A percentile compares a stretch with the other conserved stretches of the same genome.
Evolutionary conservation across 2,113 vertebrate genomes (phyloP).

Genomic region (Podarcis muralis): DNA sequence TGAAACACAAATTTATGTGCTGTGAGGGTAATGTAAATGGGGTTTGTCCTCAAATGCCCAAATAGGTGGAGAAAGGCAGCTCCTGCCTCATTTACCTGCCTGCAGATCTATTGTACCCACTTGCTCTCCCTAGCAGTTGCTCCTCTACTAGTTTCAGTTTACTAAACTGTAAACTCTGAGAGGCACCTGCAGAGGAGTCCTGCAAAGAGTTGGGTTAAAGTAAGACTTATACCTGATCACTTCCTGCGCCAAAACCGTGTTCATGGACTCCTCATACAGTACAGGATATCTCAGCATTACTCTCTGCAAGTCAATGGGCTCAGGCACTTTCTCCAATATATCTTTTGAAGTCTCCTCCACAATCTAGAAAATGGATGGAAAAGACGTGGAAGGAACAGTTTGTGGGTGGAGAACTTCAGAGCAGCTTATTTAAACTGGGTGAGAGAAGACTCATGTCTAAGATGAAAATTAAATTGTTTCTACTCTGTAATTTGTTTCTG

Average conservation of each 20-base stretch:
- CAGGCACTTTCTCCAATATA: slow-evolving; percentile 81
- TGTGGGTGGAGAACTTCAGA: neutral
- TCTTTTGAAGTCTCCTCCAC: slow-evolving; percentile 81
- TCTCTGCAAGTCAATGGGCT: slow-evolving; percentile 72
- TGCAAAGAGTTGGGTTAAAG: neutral
- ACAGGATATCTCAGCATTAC: slow-evolving; percentile 85
- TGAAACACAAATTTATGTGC: neutral
- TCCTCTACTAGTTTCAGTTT: neutral
- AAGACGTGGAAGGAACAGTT: neutral
- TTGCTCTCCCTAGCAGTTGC: neutral
- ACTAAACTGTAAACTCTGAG: no score
- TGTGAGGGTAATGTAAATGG: neutral
- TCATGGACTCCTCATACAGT: slow-evolving; percentile 92
- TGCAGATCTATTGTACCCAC: neutral
- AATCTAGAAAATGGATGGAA: slow-evolving; percentile 71
- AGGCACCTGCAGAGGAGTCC: neutral
- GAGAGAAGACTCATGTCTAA: neutral
- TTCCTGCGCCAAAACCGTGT: slow-evolving; percentile 92
- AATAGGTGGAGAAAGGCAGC: neutral
- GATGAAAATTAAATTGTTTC: neutral
- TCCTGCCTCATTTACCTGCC: neutral
- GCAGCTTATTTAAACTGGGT: neutral
- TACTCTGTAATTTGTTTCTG: neutral
- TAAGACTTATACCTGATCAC: slow-evolving; percentile 83
- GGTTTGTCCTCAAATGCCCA: neutral